These are phyloP conservation scores for Lepidostoma basale DNA, from an alignment of 1,140 invertebrate species.

Conservation along the genomic window DNA sequence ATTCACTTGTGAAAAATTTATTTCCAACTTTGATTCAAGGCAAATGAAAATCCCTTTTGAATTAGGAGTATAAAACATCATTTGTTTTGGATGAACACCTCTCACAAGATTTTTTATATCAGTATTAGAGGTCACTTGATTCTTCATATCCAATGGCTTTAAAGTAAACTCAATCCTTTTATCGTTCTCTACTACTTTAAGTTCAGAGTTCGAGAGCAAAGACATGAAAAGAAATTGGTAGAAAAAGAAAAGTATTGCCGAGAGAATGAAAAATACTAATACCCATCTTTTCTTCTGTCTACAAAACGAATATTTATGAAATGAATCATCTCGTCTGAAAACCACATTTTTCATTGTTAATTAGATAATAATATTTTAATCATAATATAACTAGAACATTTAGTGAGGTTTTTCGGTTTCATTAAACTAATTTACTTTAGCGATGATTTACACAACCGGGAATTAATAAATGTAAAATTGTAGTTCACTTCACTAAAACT, in stretches of 20 bases:
- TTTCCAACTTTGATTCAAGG: slow-evolving; percentile 82
- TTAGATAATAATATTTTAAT: too few species aligned
- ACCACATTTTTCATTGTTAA: slow-evolving; percentile 20
- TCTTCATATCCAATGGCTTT: neutral
- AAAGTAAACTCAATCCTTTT: slow-evolving; percentile 2
- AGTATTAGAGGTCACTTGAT: too few species aligned
- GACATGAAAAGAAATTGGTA: slow-evolving; percentile 39
- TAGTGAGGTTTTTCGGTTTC: too few species aligned
- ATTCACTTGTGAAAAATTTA: slow-evolving; percentile 88
- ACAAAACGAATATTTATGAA: slow-evolving; percentile 11
- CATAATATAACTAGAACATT: too few species aligned
- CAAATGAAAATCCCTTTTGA: slow-evolving; percentile 85
- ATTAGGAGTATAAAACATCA: slow-evolving; percentile 61
- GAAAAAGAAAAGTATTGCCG: slow-evolving; percentile 29
- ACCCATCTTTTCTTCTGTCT: slow-evolving; percentile 27
- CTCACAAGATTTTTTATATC: too few species aligned
- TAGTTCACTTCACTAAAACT: too few species aligned
- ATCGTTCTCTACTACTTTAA: slow-evolving; percentile 1
- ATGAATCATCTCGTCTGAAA: slow-evolving; percentile 19
- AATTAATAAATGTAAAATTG: too few species aligned
- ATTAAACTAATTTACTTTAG: too few species aligned
- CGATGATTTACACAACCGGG: too few species aligned
- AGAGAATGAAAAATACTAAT: slow-evolving; percentile 21
- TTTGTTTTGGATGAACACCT: slow-evolving; percentile 50
- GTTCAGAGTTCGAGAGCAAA: slow-evolving; percentile 25